Base-by-base conservation (phyloP, 2,888 invertebrate species). In the Apoderus coryli region DNA sequence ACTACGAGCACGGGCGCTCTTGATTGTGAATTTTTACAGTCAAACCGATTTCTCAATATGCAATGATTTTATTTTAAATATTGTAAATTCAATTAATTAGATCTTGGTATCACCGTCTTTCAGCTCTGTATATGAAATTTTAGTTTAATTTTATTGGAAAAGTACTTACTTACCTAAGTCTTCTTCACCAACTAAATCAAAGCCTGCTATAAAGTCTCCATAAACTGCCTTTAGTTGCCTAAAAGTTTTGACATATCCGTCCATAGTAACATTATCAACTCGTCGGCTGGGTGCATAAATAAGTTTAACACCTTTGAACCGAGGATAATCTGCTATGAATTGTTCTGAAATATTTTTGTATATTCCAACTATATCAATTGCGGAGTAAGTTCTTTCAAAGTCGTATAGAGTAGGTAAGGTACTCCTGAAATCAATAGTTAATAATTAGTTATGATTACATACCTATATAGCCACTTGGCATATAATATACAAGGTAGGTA, bases 151-250 rank as follows among this genome's bases (percentile, higher is more conserved):
- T n/a, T n/a, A n/a, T n/a, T n/a, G n/a, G n/a, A n/a, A 19, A 19
- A n/a, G 19, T 19, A 19, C 19, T n/a, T 10, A 31, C 42, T 34
- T 15, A 41, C 80, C 80, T 23, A 55, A 44, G 46, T 84, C 82
- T 49, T 85, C 85, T 48, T 80, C 77, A 0, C 81, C 81, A 1
- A 82, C 81, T 37, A 85, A 58, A 59, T 84, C 84, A 42, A 84
- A 84, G 3, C 84, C 85, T 15, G 72, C 76, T 13, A 82, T 59
- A 33, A 73, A 67, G 7, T 72, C 63, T 0, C 79, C 74, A 37
- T 37, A 43, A 2, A 13, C 9, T 11, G 22, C 14, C 33, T 32
- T 34, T 7, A 44, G 10, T 14, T 35, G 27, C 10, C 28, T 27
- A 19, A 32, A 38, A 10, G 29, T 29, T 6, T 38, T 13, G 0